Evolutionary conservation across 2,797 vertebrate species (phyloP).

Genomic region (Sphaeramia orbicularis): DNA sequence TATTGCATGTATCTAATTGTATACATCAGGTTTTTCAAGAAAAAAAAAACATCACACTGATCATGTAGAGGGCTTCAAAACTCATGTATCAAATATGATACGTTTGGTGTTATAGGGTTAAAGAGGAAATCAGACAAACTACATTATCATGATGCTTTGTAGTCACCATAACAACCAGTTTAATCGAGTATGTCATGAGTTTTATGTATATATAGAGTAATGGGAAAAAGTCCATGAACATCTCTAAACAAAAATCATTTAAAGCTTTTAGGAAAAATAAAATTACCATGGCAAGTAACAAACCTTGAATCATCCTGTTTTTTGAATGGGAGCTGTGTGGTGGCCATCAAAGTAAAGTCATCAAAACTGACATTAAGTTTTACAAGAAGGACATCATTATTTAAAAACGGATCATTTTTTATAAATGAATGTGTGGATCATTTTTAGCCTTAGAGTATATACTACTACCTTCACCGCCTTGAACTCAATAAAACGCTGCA

Average conservation of each 20-base stretch:
- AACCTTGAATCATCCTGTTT: conserved; percentile 54
- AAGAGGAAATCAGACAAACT: background rate
- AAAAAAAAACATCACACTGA: no score
- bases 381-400: conserved; percentile 24
- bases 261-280: conserved; percentile 12
- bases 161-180: conserved; percentile 18
- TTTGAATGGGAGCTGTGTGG: conserved; percentile 50
- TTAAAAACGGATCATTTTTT: conserved; percentile 31
- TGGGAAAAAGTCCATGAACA: conserved; percentile 47
- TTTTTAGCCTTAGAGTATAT: conserved; percentile 45
- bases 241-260: conserved; percentile 49
- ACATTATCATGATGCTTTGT: conserved; percentile 16
- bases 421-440: conserved; percentile 5
- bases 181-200: conserved; percentile 39
- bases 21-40: no score
- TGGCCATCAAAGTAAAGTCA: conserved; percentile 42
- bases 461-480: conserved; percentile 40
- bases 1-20: no score
- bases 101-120: no score
- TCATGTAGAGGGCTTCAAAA: no score
- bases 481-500: conserved; percentile 32
- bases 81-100: no score
- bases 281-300: conserved; percentile 51
- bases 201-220: conserved; percentile 52
- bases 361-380: conserved; percentile 36